These are phyloP conservation scores for Todiramphus saurophagus DNA, from an alignment of 2,113 vertebrate species.

Conservation along the genomic window DNA sequence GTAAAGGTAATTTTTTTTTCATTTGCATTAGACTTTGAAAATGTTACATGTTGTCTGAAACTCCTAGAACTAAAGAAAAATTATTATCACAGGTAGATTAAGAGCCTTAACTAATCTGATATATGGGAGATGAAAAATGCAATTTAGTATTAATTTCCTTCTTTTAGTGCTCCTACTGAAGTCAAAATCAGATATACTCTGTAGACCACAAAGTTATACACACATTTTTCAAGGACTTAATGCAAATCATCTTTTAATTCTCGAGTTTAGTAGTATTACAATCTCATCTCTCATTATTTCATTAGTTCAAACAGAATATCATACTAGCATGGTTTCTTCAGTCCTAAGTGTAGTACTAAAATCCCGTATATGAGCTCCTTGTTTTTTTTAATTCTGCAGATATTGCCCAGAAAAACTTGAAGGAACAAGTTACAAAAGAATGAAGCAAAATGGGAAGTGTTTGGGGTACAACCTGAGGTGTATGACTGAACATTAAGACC, in stretches of 20 bases:
- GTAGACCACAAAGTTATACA: neutral
- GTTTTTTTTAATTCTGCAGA: neutral
- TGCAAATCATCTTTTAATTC: neutral
- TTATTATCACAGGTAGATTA: neutral
- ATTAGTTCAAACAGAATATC: neutral
- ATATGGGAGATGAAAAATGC: neutral
- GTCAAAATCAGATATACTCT: neutral
- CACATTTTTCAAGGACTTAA: neutral
- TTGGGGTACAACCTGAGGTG: neutral
- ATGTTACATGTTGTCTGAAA: neutral
- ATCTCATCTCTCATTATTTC: neutral
- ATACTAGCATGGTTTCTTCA: neutral
- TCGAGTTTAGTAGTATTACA: neutral
- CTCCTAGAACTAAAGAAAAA: neutral
- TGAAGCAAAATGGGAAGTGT: neutral
- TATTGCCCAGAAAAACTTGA: neutral
- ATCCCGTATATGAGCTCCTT: neutral
- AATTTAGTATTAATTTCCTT: neutral
- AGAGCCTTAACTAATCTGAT: neutral
- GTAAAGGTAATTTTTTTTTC: neutral
- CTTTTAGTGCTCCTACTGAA: neutral
- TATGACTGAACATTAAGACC: neutral
- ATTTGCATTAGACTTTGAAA: neutral
- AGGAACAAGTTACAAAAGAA: neutral
- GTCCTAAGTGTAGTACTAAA: neutral